phyloP scores from a whole-genome alignment of 2,797 vertebrate genomes.

The Muraenolepis orangiensis region DNA sequence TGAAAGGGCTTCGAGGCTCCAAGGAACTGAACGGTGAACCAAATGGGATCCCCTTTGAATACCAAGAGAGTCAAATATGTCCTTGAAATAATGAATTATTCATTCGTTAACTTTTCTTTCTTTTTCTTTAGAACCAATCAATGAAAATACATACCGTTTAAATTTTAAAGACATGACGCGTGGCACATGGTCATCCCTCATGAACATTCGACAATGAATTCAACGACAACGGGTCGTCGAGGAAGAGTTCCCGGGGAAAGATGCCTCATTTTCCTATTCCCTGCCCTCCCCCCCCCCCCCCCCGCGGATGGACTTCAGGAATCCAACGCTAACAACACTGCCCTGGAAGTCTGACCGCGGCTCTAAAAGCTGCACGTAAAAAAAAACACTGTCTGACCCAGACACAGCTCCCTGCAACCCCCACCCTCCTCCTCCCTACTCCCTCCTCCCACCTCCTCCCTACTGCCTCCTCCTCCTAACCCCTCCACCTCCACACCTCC shows the following conservation, averaged over 20 bases:
- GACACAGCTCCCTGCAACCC: conserved; percentile 32
- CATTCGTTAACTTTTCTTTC: conserved; percentile 2
- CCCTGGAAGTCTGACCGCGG: not conserved
- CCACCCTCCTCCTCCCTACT: conserved; percentile 38
- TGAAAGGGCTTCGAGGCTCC: no score
- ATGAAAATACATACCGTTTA: conserved; percentile 12
- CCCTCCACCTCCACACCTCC: conserved; percentile 21
- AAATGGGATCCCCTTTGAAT: no score
- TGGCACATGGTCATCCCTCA: conserved; percentile 33
- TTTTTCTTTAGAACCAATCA: not conserved
- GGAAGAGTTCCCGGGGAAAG: not conserved
- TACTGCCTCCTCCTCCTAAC: conserved; percentile 35
- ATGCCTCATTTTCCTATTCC: conserved; percentile 1
- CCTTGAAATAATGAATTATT: no score
- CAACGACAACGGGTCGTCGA: not conserved
- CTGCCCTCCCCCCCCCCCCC: no score
- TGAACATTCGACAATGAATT: conserved; percentile 16
- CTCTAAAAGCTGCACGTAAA: conserved; percentile 33
- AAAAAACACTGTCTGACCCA: conserved; percentile 24
- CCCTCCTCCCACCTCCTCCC: conserved; percentile 31
- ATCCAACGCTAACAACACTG: not conserved
- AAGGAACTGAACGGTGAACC: no score
- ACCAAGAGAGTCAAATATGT: no score
- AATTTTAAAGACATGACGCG: conserved; percentile 2
- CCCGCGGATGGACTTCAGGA: conserved; percentile 12